Base-by-base conservation (phyloP, 2,113 vertebrate species). In the Sigmodon hispidus region DNA sequence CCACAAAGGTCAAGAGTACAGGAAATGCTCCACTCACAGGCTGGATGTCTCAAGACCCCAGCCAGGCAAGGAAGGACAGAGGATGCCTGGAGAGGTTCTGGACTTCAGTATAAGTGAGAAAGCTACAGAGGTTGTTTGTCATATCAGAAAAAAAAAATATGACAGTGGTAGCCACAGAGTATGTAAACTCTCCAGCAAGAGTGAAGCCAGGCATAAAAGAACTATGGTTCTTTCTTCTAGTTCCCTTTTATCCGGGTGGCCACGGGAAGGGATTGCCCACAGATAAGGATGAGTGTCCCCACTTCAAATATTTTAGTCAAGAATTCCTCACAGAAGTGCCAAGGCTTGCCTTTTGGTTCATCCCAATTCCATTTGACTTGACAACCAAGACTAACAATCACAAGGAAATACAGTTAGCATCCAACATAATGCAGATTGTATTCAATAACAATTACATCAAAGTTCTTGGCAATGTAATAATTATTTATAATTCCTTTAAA, bases 381-480 rank as follows among this genome's bases (percentile, higher is more conserved):
- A 63, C 80, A 84, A 17, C 81, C 26, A 43, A 63, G 26, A 63
- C 43, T 84, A 40, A 26, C 24, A 43, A 19, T 45, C 55, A 65
- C 52, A 83, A 26, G 7, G 48, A 87, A 83, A 45, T 15, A 83
- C n/a, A 77, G 36, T 31, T 26, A 95, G 24, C 26, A 79, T 87
- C 89, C 4, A 75, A 9, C 89, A 92, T 31, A 55, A 84, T 15
- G 36, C 9, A 84, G 57, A 96, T 80, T 63, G 52, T 65, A 80
- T 34, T 87, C 84, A 91, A 93, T 40, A 70, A 63, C 50, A 15
- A 48, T 52, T 87, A 67, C 24, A 59, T 69, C 24, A 89, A 48
- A 94, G 43, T 22, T 92, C 57, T 84, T 69, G 5, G 57, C 36
- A 95, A 79, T 43, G 57, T 92, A 87, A 77, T 90, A 48, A 87